Conservation (phyloP, 1,140 invertebrate genomes). For the Plectus sambesii region DNA sequence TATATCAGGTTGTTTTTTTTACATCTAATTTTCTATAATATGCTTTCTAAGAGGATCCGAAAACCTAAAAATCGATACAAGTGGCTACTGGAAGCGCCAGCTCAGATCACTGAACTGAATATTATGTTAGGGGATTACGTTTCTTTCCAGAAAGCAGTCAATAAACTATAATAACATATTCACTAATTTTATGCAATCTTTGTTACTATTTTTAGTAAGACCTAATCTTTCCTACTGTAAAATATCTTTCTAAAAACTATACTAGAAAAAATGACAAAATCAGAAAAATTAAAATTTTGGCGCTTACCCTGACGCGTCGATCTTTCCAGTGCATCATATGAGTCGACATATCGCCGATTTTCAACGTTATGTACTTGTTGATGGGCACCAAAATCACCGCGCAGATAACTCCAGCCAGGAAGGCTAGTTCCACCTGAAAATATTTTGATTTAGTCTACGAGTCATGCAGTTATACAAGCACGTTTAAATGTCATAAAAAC, state of each 20-base stretch:
- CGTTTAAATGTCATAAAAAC: neutral
- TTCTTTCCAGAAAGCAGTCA: slow-evolving; percentile 1
- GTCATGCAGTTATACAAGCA: neutral
- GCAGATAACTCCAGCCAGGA: slow-evolving; percentile 75
- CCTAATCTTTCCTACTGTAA: no score
- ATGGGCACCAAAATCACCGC: slow-evolving; percentile 78
- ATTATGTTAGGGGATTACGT: no score
- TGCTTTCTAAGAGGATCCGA: no score
- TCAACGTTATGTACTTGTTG: slow-evolving; percentile 76
- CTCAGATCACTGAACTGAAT: no score
- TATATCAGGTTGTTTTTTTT: no score
- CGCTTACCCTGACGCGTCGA: slow-evolving; percentile 60
- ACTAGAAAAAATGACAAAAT: slow-evolving; percentile 11
- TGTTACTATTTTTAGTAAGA: no score
- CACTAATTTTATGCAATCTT: no score
- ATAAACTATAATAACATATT: slow-evolving; percentile 10
- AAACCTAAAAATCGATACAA: no score
- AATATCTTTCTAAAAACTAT: slow-evolving; percentile 11
- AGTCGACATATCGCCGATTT: slow-evolving; percentile 73
- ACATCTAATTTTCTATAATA: no score
- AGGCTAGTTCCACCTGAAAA: slow-evolving; percentile 74
- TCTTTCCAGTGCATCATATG: slow-evolving; percentile 86
- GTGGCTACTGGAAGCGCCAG: no score
- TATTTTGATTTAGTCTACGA: slow-evolving; percentile 51
- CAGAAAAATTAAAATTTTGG: slow-evolving; percentile 6